Conservation (phyloP, 1,140 invertebrate species). For the Radopholus similis region DNA sequence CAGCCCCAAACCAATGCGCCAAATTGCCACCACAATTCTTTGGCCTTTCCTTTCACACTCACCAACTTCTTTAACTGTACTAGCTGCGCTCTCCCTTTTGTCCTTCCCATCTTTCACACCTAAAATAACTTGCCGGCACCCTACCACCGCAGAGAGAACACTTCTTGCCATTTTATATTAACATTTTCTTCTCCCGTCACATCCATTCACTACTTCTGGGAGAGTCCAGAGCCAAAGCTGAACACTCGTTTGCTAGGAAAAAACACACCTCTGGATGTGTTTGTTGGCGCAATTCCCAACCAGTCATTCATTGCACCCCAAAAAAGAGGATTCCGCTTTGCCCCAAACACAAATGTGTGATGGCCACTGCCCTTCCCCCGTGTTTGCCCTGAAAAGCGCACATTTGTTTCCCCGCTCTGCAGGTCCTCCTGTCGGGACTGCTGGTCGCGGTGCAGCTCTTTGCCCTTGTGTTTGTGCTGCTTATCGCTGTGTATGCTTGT, state of each 20-base stretch:
- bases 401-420: slow-evolving; percentile 16
- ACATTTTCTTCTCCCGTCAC: neutral
- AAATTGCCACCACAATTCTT: no score
- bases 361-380: neutral
- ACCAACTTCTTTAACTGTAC: no score
- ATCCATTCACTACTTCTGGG: neutral
- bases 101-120: no score
- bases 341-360: neutral
- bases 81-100: no score
- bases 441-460: slow-evolving; percentile 23
- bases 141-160: neutral
- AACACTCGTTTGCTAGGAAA: neutral
- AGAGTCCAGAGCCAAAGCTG: no score
- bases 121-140: no score
- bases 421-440: slow-evolving; percentile 13
- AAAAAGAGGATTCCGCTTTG: slow-evolving; percentile 3
- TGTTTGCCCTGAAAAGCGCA: neutral
- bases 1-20: no score
- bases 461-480: slow-evolving; percentile 17
- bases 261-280: neutral
- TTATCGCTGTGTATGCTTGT: slow-evolving; percentile 26
- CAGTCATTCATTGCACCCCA: neutral
- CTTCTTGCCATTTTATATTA: neutral
- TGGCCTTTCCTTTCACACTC: no score
- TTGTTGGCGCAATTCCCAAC: neutral